A percentile compares a stretch with the other conserved stretches of the same genome.
phyloP scores from a whole-genome alignment of 2,888 invertebrate genomes.

The Chalcosyrphus nemorum region DNA sequence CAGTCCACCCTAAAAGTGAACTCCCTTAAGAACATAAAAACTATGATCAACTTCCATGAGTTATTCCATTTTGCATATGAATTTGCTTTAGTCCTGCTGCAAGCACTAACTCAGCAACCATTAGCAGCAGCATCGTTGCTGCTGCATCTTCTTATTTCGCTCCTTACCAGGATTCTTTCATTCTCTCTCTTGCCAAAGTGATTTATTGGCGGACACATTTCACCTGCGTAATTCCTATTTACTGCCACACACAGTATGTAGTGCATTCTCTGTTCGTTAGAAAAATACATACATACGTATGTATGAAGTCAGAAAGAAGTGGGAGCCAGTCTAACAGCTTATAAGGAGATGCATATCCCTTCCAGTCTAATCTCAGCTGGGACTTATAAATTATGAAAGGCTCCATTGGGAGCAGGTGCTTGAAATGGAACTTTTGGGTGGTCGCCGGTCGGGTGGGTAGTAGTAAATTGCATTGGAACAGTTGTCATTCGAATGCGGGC shows the following conservation, averaged over 20 bases:
- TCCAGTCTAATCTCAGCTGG: slow-evolving; percentile 51
- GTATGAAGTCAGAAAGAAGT: slow-evolving; percentile 2
- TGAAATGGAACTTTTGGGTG: slow-evolving; percentile 32
- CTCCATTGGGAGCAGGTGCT: slow-evolving; percentile 57
- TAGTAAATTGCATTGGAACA: slow-evolving; percentile 19
- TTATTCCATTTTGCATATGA: slow-evolving; percentile 70
- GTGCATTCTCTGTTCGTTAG: slow-evolving; percentile 29
- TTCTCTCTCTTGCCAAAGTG: slow-evolving; percentile 47
- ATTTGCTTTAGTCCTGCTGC: slow-evolving; percentile 51
- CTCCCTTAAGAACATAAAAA: slow-evolving; percentile 51
- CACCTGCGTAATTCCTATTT: slow-evolving; percentile 71
- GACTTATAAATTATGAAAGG: slow-evolving; percentile 56
- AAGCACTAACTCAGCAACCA: slow-evolving; percentile 36
- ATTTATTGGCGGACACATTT: slow-evolving; percentile 64
- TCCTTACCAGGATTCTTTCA: slow-evolving; percentile 30
- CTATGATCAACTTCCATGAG: slow-evolving; percentile 68
- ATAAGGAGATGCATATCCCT: slow-evolving; percentile 37
- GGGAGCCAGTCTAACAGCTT: not conserved
- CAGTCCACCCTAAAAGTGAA: slow-evolving; percentile 9
- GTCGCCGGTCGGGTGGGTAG: too few species aligned
- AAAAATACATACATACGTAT: slow-evolving; percentile 23
- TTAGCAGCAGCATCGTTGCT: not conserved
- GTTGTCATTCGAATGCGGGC: slow-evolving; percentile 39
- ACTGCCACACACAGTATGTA: slow-evolving; percentile 31
- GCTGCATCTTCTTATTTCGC: slow-evolving; percentile 43